Evolutionary conservation across 2,113 vertebrate species (phyloP), one percentile per base, ranked within the genome.

Genomic region (Aegithalos caudatus): DNA sequence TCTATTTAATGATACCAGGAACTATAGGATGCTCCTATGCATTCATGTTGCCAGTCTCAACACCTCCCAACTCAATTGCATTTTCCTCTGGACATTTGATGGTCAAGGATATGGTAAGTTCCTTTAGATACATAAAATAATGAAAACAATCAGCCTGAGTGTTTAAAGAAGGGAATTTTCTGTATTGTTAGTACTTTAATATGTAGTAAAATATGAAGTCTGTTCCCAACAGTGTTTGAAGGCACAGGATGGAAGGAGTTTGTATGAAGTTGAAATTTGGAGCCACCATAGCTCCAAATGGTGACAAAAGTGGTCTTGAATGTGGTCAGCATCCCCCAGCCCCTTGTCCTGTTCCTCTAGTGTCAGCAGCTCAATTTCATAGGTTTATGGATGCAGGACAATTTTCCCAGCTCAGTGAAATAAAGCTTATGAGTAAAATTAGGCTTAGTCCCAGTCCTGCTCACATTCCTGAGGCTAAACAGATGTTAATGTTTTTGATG

Each of bases 61-160:
- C 99, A 4, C 99, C 99, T 27, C 99, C 99, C 54, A 99, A 99
- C 97, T 99, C 99, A 20, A 99, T 99, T n/a, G 99, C 99, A 0
- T 99, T 99, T 73, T 98, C 99, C 56, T 99, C 99, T 12, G 99
- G 99, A 83, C 99, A 99, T 83, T 97, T 99, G 86, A 81, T 99
- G 98, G 99, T 99, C 82, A 99, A 99, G 97, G 99, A 99, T 96
- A 99, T 99, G 99, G 99, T 99, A 97, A 95, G 97, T 92, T 67
- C 29, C 62, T 93, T 92, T 66, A 47, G 40, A 25, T 45, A 56
- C 8, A 54, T 56, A 61, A 89, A 83, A 37, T 47, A 5, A 47
- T 74, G 37, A 37, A 70, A 90, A 19, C 19, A 57, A 23, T 79
- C 71, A 73, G 19, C 31, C 22, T n/a, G 60, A 38, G 13, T 31